Evolutionary conservation across 2,797 vertebrate genomes (phyloP), one percentile per base, ranked within the genome.

Genomic region (Tolypeutes matacus): DNA sequence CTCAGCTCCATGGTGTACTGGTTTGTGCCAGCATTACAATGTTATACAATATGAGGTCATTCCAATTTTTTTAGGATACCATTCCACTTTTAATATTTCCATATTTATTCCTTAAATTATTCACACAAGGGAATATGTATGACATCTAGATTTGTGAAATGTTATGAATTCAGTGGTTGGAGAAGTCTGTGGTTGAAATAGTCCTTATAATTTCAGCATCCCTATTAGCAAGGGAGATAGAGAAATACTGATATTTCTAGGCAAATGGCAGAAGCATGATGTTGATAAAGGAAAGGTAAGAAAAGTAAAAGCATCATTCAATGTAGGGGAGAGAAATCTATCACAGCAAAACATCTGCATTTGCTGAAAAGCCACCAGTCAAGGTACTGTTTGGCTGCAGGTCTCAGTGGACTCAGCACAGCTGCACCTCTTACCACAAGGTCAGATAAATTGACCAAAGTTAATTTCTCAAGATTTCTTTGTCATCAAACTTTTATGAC

Each of bases 401-500:
- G 75, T 91, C 72, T 70, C 91, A 95, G 93, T 95, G 78, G 91
- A 96, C 95, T 96, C 96, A 97, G 95, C 95, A 95, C 65, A 93
- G 88, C 83, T 65, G 67, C 49, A 95, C 67, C 93, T 97, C 95
- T 95, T 93, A 96, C 91, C 87, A 65, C 90, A 97, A 97, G 95
- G 95, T 96, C 95, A 97, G 86, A 86, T 78, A 95, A 96, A 97
- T 97, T 97, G 97, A 81, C 78, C 95, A 89, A 95, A 96, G 95
- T 97, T 97, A 97, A 97, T 97, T 95, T 95, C 94, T 96, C 93
- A 72, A 97, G 96, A 97, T 97, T 93, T 96, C 95, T 97, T 96
- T 94, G 95, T 97, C 96, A 97, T 97, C 95, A 97, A 95, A 96
- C 95, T 96, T 95, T 89, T 77, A 97, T 97, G 87, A 90, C 94